phyloP scores from a whole-genome alignment of 2,888 invertebrate genomes.

The Horisme vitalbata region DNA sequence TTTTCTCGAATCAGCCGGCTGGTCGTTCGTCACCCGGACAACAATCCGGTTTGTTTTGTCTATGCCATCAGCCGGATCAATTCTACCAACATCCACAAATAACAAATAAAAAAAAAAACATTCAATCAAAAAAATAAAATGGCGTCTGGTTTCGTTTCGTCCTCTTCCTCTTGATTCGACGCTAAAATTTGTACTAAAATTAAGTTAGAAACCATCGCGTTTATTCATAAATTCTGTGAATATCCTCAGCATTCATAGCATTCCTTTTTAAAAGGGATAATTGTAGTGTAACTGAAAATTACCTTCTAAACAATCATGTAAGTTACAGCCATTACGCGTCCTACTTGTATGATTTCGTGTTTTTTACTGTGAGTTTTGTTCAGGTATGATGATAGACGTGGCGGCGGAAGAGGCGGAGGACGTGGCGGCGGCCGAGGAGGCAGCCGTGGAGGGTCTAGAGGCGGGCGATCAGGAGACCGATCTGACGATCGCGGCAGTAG shows the following conservation, averaged over 20 bases:
- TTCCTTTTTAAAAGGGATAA: background rate
- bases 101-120: background rate
- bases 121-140: conserved; percentile 37
- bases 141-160: conserved; percentile 41
- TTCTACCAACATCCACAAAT: too few species aligned
- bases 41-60: too few species aligned
- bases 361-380: conserved; percentile 29
- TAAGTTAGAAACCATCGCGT: background rate
- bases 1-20: too few species aligned
- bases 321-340: conserved; percentile 38
- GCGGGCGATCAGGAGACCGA: conserved; percentile 57
- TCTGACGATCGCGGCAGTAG: conserved; percentile 70
- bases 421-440: conserved; percentile 59
- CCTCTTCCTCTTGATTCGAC: conserved; percentile 1
- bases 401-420: conserved; percentile 70
- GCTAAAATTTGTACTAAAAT: conserved; percentile 4
- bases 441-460: conserved; percentile 58
- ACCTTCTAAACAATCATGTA: conserved; percentile 47
- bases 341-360: conserved; percentile 1
- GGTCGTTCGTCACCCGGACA: too few species aligned
- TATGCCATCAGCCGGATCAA: too few species aligned
- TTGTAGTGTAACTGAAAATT: conserved; percentile 13
- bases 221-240: background rate
- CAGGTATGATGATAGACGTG: conserved; percentile 82
- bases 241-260: background rate